Evolutionary conservation across 2,888 invertebrate species (phyloP), one percentile per base, ranked within the genome.

Genomic region (Phengaris arion): DNA sequence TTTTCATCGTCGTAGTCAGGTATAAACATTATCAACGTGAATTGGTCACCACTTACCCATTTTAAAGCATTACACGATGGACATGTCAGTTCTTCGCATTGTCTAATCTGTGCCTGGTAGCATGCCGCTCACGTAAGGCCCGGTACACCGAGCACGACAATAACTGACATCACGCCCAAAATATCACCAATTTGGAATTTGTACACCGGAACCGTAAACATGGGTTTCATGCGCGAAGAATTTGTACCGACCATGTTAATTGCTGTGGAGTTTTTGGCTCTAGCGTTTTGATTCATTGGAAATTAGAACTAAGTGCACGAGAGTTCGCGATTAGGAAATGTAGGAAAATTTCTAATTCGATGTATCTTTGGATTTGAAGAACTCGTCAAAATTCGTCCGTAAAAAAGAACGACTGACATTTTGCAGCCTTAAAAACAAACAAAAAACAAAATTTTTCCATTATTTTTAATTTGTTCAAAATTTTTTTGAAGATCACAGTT

Each of bases 121-220:
- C 76, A 90, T 87, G 84, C 90, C 74, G 74, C 81, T 85, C 92
- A 89, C 90, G 92, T 84, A 81, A 12, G 54, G 46, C 9, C 74
- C 74, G 83, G 89, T 88, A 85, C 83, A 86, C 83, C 82, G 78
- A 77, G 85, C 87, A 87, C 85, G 84, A 90, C 88, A 85, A 82
- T 82, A 83, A 83, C 83, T 89, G 87, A 90, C 89, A 89, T 89
- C 89, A 89, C 85, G 83, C 82, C 77, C 80, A 82, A 85, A 82
- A 83, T 79, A 57, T 57, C 76, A 54, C 52, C 46, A 48, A 69
- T 48, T 55, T 54, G 74, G 72, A 51, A 45, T 68, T 70, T 45
- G 52, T 76, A 76, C 74, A 80, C 78, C 82, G 79, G 82, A 83
- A 57, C 74, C 12, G 45, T 70, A 70, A 70, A 70, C 48, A 48